Conservation (phyloP, 2,888 invertebrate species). For the Venustoraphidia nigricollis region DNA sequence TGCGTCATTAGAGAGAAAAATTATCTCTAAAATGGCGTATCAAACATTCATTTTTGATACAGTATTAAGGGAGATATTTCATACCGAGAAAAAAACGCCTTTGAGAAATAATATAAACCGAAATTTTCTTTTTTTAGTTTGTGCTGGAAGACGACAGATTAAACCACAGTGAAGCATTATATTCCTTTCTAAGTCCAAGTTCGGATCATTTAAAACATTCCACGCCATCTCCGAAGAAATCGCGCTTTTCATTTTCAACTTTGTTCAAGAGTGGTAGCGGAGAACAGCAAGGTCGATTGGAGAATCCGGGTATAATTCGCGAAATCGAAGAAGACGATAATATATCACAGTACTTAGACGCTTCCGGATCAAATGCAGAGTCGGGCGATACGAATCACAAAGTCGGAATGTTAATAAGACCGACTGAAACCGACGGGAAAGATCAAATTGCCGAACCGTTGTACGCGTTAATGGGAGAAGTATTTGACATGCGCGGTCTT, state of each 20-base stretch:
- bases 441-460: constrained; percentile 84
- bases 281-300: constrained; percentile 14
- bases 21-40: too few species aligned
- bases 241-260: constrained; percentile 72
- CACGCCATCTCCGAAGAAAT: constrained; percentile 66
- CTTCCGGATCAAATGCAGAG: constrained; percentile 29
- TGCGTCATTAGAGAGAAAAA: too few species aligned
- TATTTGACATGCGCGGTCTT: constrained; percentile 80
- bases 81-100: too few species aligned
- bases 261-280: constrained; percentile 51
- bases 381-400: constrained; percentile 26
- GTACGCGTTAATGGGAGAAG: constrained; percentile 74
- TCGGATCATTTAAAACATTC: constrained; percentile 75
- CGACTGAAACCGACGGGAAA: constrained; percentile 43
- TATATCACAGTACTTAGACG: constrained; percentile 63
- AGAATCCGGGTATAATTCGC: constrained; percentile 26
- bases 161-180: constrained; percentile 79
- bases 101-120: too few species aligned
- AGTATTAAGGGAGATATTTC: too few species aligned
- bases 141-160: constrained; percentile 74
- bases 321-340: constrained; percentile 69
- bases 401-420: constrained; percentile 24
- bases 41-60: too few species aligned
- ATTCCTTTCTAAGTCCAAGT: constrained; percentile 82
- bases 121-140: constrained; percentile 42